Conservation (phyloP, 1,140 invertebrate species). For the Drosophila pandora region DNA sequence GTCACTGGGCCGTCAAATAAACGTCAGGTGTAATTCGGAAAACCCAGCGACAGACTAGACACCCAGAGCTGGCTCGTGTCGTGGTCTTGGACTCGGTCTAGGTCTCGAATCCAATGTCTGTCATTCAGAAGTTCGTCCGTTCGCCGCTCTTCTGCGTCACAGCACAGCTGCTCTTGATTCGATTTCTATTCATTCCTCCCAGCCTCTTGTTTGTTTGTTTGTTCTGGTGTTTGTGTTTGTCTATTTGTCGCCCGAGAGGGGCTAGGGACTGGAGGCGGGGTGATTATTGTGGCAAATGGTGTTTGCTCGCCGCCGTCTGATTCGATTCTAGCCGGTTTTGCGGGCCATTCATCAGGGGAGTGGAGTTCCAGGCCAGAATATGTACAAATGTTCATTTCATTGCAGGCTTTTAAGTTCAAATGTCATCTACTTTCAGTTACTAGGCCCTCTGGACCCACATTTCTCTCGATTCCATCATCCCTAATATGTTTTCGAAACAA, state of each 20-base stretch:
- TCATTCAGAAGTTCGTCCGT: slow-evolving; percentile 3
- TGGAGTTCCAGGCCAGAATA: slow-evolving; percentile 26
- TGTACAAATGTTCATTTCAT: slow-evolving; percentile 71
- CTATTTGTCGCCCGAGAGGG: slow-evolving; percentile 27
- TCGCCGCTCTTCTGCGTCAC: slow-evolving; percentile 36
- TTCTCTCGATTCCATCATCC: too few relatives aligned
- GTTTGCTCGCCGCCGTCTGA: slow-evolving; percentile 14
- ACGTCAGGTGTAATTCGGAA: slow-evolving; percentile 20
- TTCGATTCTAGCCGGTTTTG: slow-evolving; percentile 10
- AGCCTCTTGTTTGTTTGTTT: neutral
- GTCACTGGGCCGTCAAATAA: slow-evolving; percentile 21
- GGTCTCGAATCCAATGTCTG: neutral
- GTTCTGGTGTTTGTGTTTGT: slow-evolving; percentile 13
- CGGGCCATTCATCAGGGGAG: slow-evolving; percentile 29
- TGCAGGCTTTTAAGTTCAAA: slow-evolving; percentile 10
- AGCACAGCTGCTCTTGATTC: slow-evolving; percentile 44
- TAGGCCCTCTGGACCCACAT: too few relatives aligned
- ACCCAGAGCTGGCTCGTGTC: too few relatives aligned
- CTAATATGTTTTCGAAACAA: too few relatives aligned
- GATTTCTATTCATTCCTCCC: slow-evolving; percentile 13
- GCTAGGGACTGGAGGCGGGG: neutral
- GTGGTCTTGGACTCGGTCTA: slow-evolving; percentile 7
- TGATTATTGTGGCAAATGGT: slow-evolving; percentile 34
- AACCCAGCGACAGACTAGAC: slow-evolving; percentile 1
- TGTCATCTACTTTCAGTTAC: too few relatives aligned